Base-by-base conservation (phyloP, 2,113 vertebrate genomes). In the Monarcha castaneiventris region DNA sequence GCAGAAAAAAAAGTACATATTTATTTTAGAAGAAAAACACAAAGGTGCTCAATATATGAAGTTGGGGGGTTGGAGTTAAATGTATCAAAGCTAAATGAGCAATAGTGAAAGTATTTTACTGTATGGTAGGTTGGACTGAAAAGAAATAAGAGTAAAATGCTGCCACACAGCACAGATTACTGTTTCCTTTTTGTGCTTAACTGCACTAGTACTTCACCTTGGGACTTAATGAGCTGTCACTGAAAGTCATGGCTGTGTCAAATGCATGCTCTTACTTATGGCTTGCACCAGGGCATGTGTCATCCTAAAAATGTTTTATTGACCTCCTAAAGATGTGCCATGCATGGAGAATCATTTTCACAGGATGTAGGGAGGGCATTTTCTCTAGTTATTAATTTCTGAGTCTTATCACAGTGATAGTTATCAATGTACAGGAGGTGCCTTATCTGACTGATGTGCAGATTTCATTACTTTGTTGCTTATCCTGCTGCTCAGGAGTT, bases 331-430 rank as follows among this genome's bases (percentile, higher is more conserved):
- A 91, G 83, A 87, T 82, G 61, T 90, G 84, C 61, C 9, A 21
- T 41, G 73, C 73, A 79, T 62, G 32, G 81, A 86, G 27, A 87
- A 69, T 90, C 21, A 55, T 90, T 92, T 94, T 86, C 72, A 37
- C 9, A 71, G 83, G 56, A n/a, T 73, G 14, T 29, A 78, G 66
- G 61, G 56, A 82, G 30, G 25, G n/a, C 33, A 29, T 91, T 81
- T 94, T 91, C 39, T 72, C 33, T 68, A 64, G 35, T 92, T 97
- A 84, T n/a, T 94, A 79, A 91, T 87, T 95, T 44, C 69, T 41
- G 16, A 78, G 26, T 86, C 58, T 89, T 84, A 76, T 7, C 7
- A 15, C 41, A 67, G 44, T 56, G 48, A 35, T 79, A 61, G 76
- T 69, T 74, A 78, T 51, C 56, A 72, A 4, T 1, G 2, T 78